Percentiles rank a stretch among this genome's conserved stretches.
These are phyloP conservation scores for Excalfactoria chinensis DNA, from an alignment of 2,113 vertebrate species.

Conservation along the genomic window DNA sequence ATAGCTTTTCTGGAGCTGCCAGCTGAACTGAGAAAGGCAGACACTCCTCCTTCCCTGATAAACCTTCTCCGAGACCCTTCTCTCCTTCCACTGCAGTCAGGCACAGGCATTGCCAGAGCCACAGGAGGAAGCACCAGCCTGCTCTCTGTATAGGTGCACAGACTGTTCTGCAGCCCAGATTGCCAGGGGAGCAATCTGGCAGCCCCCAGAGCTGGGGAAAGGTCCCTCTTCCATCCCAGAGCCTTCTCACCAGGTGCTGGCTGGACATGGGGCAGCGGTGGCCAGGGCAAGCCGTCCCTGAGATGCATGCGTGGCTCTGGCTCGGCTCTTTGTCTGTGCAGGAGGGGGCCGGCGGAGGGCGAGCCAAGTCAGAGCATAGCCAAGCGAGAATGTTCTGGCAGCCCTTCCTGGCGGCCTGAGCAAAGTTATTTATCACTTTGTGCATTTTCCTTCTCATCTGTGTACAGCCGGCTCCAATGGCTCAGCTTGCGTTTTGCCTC, in stretches of 20 bases:
- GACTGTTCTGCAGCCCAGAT: neutral
- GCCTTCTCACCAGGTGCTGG: neutral
- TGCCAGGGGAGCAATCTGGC: neutral
- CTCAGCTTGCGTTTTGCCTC: constrained; percentile 76
- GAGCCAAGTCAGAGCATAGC: constrained; percentile 68
- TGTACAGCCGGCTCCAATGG: constrained; percentile 75
- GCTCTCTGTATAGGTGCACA: accelerated
- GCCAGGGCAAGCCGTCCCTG: accelerated
- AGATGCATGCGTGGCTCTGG: constrained; percentile 54
- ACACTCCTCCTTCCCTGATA: neutral
- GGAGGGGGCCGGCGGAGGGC: constrained; percentile 13
- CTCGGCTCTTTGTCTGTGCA: constrained; percentile 48
- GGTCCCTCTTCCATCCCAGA: neutral
- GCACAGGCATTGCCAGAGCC: neutral
- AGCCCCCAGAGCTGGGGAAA: neutral
- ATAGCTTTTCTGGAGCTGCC: constrained; percentile 32
- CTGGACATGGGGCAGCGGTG: accelerated
- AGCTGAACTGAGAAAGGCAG: neutral
- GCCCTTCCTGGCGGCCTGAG: constrained; percentile 67
- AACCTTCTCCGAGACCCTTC: neutral
- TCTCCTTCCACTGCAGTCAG: neutral
- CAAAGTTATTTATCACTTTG: constrained; percentile 78
- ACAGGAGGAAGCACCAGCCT: accelerated
- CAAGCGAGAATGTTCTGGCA: constrained; percentile 77
- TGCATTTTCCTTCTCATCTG: constrained; percentile 78